phyloP scores from a whole-genome alignment of 92 coral and sea anemone species.

The Epizoanthus illoricatus region DNA sequence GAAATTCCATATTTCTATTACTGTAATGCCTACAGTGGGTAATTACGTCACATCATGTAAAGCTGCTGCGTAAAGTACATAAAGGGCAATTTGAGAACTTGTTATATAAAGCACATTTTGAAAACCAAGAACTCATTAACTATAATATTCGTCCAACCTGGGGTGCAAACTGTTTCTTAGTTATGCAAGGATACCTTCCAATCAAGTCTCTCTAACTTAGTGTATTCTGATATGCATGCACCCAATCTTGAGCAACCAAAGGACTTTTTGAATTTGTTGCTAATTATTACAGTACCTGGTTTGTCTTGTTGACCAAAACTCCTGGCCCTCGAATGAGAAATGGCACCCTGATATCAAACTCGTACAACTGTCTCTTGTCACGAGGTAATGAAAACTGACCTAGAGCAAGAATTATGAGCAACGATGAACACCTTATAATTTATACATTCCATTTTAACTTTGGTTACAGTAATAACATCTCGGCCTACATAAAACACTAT shows the following conservation, averaged over 20 bases:
- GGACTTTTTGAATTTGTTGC: background rate
- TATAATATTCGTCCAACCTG: background rate
- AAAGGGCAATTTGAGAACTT: too few relatives aligned
- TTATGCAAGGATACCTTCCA: background rate
- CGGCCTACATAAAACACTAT: too few relatives aligned
- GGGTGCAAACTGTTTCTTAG: background rate
- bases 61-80: too few relatives aligned
- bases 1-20: too few relatives aligned
- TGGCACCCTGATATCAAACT: constrained; percentile 86
- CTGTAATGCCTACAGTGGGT: too few relatives aligned
- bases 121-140: background rate
- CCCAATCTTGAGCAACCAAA: background rate
- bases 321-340: constrained; percentile 84
- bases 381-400: constrained; percentile 85
- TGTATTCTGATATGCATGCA: background rate
- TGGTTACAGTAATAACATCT: too few relatives aligned
- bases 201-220: too few relatives aligned
- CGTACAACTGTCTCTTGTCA: constrained; percentile 84
- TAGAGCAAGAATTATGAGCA: constrained; percentile 7
- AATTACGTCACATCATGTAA: too few relatives aligned
- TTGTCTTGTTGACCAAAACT: constrained; percentile 52
- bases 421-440: too few relatives aligned
- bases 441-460: too few relatives aligned
- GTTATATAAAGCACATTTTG: too few relatives aligned
- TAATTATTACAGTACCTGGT: constrained; percentile 42